A percentile compares a stretch with the other conserved stretches of the same genome.
phyloP scores from a whole-genome alignment of 2,113 vertebrate species.

The Pachycephala philippinensis region DNA sequence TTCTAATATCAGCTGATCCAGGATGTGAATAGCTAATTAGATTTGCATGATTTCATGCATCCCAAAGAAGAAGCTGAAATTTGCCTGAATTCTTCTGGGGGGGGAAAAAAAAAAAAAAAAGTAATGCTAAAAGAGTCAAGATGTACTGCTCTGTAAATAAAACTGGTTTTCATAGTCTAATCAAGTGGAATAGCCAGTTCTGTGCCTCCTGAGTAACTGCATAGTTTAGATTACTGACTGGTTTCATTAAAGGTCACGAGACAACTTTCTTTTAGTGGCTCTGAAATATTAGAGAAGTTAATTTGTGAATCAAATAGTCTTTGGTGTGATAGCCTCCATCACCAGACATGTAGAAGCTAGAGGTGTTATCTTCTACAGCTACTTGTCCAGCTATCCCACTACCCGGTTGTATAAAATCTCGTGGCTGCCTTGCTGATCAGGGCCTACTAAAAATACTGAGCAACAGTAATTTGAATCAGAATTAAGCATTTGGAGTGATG shows the following conservation, averaged over 20 bases:
- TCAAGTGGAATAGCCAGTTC: background rate
- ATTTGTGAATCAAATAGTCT: background rate
- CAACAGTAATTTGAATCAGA: background rate
- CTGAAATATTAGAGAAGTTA: background rate
- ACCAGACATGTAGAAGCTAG: background rate
- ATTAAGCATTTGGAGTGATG: background rate
- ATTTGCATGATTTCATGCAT: constrained; percentile 22
- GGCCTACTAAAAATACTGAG: background rate
- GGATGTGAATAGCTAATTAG: constrained; percentile 38
- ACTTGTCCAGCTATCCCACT: background rate
- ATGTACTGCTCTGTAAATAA: background rate
- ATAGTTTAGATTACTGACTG: background rate
- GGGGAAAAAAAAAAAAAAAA: background rate
- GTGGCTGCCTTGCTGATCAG: background rate
- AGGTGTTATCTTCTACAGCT: background rate
- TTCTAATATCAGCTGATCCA: constrained; percentile 26
- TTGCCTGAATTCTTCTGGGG: background rate
- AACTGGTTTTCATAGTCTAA: background rate
- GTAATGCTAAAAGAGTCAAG: background rate
- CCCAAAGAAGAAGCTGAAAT: background rate
- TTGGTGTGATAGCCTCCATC: background rate
- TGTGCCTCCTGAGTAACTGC: background rate
- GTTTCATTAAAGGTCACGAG: background rate
- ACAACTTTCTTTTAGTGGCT: background rate
- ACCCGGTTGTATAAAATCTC: background rate